These are phyloP conservation scores for Megamerina dolium DNA, from an alignment of 2,888 invertebrate species.

Conservation along the genomic window DNA sequence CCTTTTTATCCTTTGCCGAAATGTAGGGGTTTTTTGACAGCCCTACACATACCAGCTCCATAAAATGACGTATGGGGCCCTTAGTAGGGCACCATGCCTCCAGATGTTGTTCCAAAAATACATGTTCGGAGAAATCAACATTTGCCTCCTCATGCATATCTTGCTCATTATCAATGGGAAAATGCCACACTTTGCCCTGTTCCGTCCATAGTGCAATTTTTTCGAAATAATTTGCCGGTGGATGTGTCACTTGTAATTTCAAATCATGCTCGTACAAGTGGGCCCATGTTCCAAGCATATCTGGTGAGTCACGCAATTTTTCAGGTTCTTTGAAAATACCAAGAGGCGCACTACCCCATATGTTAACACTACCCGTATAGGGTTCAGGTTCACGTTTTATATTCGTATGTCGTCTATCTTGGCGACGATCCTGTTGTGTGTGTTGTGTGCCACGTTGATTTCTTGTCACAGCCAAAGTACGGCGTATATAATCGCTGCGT, in stretches of 20 bases:
- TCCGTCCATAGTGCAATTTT: conserved; percentile 93
- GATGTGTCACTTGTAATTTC: conserved; percentile 60
- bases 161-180: conserved; percentile 96
- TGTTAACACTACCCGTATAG: conserved; percentile 53
- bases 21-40: conserved; percentile 91
- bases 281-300: conserved; percentile 63
- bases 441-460: too few relatives aligned
- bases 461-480: conserved; percentile 33
- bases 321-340: conserved; percentile 56
- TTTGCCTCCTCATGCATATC: conserved; percentile 64
- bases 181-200: conserved; percentile 91
- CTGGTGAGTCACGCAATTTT: conserved; percentile 25
- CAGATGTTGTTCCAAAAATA: conserved; percentile 83
- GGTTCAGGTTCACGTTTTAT: conserved; percentile 34
- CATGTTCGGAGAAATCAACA: conserved; percentile 86
- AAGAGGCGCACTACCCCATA: conserved; percentile 59
- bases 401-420: too few relatives aligned
- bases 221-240: conserved; percentile 84
- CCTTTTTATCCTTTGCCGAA: conserved; percentile 78
- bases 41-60: conserved; percentile 92
- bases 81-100: conserved; percentile 82
- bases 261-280: conserved; percentile 60
- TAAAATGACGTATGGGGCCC: conserved; percentile 92
- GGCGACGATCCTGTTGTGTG: conserved; percentile 8
- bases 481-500: conserved; percentile 49